Evolutionary conservation across 2,888 invertebrate species (phyloP), one percentile per base, ranked within the genome.

Genomic region (Baronia brevicornis): DNA sequence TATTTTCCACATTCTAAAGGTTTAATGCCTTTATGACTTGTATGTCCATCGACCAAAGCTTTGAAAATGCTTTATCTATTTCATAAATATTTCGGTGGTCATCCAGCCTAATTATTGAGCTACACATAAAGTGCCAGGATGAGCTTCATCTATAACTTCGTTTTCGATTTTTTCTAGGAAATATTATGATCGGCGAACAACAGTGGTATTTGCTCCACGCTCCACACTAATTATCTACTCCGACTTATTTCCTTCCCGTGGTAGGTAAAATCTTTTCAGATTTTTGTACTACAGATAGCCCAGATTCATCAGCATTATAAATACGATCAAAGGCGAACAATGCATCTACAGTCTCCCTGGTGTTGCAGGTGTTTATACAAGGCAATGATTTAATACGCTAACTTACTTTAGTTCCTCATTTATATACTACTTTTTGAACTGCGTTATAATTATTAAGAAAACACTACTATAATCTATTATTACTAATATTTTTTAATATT

Each of bases 221-320:
- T 34, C 37, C 2, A 61, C 68, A 28, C 64, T 66, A 11, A 60
- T 66, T 6, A 69, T n/a, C 11, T 27, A 43, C 38, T 3, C 60
- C 67, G 22, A 78, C 59, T 48, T 73, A 68, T 30, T 71, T 74
- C 15, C 50, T 38, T 3, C 68, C 66, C 36, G 51, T 69, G 2
- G 41, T 30, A 3, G 32, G 35, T 5, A 17, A 41, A 28, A 17
- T 66, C 59, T 38, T 42, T 38, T 37, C 67, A 34, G 30, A 68
- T 51, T 49, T 61, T 28, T 68, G 68, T 1, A 74, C 72, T 2
- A 69, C 77, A 10, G 65, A 58, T 3, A 71, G 36, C 0, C 58
- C 64, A 11, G 66, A 61, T 46, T 79, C 69, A 45, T 73, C 69
- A 3, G 29, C 32, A 10, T 42, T 39, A 21, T 56, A 69, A 25